Percentiles rank a stretch among this genome's conserved stretches.
Evolutionary conservation across 2,797 vertebrate species (phyloP).

Genomic region (Syncerus caffer): DNA sequence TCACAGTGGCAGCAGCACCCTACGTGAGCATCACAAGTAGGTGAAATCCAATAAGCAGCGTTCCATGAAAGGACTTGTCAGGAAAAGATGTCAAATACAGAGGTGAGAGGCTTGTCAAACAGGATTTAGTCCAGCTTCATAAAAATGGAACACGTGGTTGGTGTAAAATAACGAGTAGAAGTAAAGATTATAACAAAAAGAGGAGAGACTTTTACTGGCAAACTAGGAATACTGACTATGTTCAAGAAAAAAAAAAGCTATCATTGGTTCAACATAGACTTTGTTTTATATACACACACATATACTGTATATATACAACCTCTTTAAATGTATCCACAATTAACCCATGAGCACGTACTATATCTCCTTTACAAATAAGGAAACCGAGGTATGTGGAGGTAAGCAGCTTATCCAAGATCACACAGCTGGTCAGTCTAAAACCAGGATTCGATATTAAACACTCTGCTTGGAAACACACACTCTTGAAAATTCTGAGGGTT

Average conservation of each 20-base stretch:
- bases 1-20: neutral
- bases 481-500: neutral
- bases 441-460: neutral
- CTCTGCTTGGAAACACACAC: neutral
- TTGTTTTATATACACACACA: neutral
- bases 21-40: neutral
- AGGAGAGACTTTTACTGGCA: neutral
- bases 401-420: neutral
- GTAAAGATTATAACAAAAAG: neutral
- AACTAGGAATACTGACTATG: neutral
- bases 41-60: neutral
- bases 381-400: neutral
- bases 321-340: neutral
- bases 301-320: neutral
- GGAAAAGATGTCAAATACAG: neutral
- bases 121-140: neutral
- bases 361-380: neutral
- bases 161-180: neutral
- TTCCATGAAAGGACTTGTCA: slow-evolving; percentile 27
- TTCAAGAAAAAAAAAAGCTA: neutral
- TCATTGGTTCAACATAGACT: neutral
- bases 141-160: neutral
- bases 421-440: neutral
- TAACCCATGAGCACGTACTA: neutral
- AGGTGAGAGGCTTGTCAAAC: neutral